Percentiles rank a stretch among this genome's conserved stretches.
Conservation (phyloP, 2,797 vertebrate species). For the Clarias laeviceps region DNA sequence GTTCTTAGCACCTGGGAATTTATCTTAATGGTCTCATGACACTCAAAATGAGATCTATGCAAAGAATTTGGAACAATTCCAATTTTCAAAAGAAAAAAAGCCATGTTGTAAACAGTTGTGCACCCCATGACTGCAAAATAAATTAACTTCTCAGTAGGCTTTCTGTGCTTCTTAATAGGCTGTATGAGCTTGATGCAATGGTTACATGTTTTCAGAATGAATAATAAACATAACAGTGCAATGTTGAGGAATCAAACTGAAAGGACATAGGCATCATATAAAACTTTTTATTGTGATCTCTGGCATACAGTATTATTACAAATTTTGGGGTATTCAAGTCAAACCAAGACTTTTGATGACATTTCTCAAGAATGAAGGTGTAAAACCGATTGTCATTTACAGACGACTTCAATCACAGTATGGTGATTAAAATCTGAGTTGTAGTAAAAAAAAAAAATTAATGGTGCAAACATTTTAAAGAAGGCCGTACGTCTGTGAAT, state of each 20-base stretch:
- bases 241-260: neutral
- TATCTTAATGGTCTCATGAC: slow-evolving; percentile 45
- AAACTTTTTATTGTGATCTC: neutral
- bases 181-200: neutral
- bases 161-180: neutral
- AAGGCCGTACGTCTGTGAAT: too few species aligned
- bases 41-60: neutral
- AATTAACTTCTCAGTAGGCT: slow-evolving; percentile 6
- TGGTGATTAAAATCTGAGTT: too few species aligned
- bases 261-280: neutral
- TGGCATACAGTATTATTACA: neutral
- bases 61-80: neutral
- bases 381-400: too few species aligned
- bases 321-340: too few species aligned
- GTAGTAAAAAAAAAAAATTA: too few species aligned
- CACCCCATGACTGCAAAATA: slow-evolving; percentile 12
- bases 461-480: too few species aligned
- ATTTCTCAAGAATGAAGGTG: too few species aligned
- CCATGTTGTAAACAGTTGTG: neutral
- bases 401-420: too few species aligned
- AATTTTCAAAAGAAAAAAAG: neutral
- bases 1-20: slow-evolving; percentile 38
- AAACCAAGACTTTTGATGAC: too few species aligned
- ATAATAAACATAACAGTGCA: neutral
- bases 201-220: neutral